phyloP scores from a whole-genome alignment of 2,113 vertebrate species.

The Sterrhoptilus dennistouni region DNA sequence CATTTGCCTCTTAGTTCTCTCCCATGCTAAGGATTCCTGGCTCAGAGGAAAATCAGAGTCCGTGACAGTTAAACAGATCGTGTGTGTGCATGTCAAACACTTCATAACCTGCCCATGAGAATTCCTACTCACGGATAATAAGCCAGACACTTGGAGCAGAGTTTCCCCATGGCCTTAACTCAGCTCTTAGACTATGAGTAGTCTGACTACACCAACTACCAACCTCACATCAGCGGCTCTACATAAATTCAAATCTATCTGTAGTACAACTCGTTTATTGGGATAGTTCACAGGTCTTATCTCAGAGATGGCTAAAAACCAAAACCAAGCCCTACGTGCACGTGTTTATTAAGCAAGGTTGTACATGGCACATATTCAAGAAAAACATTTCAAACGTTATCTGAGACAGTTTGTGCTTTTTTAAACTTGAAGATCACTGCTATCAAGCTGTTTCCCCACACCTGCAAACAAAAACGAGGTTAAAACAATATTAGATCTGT shows the following conservation, averaged over 20 bases:
- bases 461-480: slow-evolving; percentile 9
- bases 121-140: background rate
- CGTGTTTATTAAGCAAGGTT: background rate
- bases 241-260: accelerated
- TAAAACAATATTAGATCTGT: slow-evolving; percentile 31
- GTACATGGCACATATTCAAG: background rate
- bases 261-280: background rate
- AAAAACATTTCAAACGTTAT: background rate
- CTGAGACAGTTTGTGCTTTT: background rate
- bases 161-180: background rate
- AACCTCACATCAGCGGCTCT: accelerated
- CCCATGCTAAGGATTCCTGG: background rate
- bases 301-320: background rate
- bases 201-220: background rate
- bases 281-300: background rate
- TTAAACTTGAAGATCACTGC: background rate
- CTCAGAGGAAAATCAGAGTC: background rate
- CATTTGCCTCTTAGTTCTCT: background rate
- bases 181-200: background rate
- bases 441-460: background rate
- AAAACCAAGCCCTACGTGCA: background rate
- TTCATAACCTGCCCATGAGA: background rate
- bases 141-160: background rate
- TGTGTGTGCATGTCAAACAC: background rate
- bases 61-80: background rate